phyloP scores from a whole-genome alignment of 1,140 invertebrate species.

The Aphis craccivora region DNA sequence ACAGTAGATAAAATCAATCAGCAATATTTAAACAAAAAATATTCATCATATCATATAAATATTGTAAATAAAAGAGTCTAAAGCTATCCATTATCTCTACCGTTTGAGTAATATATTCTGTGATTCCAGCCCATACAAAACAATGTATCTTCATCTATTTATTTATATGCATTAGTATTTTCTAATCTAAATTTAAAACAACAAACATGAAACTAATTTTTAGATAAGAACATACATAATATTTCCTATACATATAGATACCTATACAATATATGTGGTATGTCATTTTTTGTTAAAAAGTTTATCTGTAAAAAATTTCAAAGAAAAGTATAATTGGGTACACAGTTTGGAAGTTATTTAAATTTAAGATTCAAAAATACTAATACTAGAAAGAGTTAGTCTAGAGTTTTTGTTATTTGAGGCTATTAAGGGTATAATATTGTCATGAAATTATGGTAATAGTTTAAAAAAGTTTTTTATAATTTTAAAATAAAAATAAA shows the following conservation, averaged over 20 bases:
- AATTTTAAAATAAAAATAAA: constrained; percentile 38
- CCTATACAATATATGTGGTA: neutral
- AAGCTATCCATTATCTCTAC: neutral
- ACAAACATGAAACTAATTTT: neutral
- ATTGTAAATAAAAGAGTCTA: neutral
- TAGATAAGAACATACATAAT: neutral
- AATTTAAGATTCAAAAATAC: neutral
- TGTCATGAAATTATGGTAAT: constrained; percentile 12
- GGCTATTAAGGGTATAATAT: neutral
- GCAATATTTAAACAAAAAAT: neutral
- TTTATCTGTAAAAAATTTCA: neutral
- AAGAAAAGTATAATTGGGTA: neutral
- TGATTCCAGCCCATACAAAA: neutral
- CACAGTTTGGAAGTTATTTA: neutral
- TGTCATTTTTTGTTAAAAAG: neutral
- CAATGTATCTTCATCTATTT: neutral
- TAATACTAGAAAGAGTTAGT: neutral
- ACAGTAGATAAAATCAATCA: neutral
- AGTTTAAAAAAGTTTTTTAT: neutral
- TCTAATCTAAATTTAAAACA: neutral
- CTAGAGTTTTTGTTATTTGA: neutral
- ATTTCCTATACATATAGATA: neutral
- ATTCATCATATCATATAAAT: too few species aligned
- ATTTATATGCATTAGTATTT: neutral
- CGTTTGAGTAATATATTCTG: neutral